Percentiles rank a stretch among this genome's conserved stretches.
phyloP scores from a whole-genome alignment of 2,888 invertebrate species.

The Euproctis similis region DNA sequence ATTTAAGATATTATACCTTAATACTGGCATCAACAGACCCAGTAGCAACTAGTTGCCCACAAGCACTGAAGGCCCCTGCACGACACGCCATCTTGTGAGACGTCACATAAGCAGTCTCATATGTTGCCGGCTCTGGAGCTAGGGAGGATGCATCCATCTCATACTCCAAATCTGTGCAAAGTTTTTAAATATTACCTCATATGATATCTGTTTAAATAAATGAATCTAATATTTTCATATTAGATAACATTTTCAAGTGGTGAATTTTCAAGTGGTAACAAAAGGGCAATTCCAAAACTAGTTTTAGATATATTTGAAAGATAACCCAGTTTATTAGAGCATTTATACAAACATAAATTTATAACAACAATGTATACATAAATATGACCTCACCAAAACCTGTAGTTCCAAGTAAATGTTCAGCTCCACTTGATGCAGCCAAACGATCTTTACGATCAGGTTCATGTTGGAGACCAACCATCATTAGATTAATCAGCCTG shows the following conservation, averaged over 20 bases:
- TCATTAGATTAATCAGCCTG: conserved; percentile 87
- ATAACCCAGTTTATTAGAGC: too few species aligned
- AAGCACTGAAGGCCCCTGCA: conserved; percentile 95
- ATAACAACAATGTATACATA: too few species aligned
- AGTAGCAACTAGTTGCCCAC: conserved; percentile 97
- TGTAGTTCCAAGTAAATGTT: conserved; percentile 78
- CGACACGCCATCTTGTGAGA: conserved; percentile 97
- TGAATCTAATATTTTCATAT: too few species aligned
- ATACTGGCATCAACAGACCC: conserved; percentile 99
- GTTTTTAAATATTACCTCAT: too few species aligned
- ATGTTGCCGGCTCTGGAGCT: conserved; percentile 97
- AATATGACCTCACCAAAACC: conserved; percentile 80
- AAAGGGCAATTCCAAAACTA: too few species aligned
- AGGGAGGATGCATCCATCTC: conserved; percentile 95
- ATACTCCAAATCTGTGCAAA: conserved; percentile 96
- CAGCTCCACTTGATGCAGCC: conserved; percentile 67
- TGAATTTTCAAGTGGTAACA: too few species aligned
- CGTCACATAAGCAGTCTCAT: conserved; percentile 99
- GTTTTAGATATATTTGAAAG: too few species aligned
- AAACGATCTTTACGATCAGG: conserved; percentile 81
- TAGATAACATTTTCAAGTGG: too few species aligned
- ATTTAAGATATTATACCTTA: too few species aligned
- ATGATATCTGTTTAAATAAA: too few species aligned
- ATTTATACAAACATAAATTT: too few species aligned
- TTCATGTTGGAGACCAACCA: conserved; percentile 89